phyloP scores from a whole-genome alignment of 2,888 invertebrate species.

The Mimachlamys varia region DNA sequence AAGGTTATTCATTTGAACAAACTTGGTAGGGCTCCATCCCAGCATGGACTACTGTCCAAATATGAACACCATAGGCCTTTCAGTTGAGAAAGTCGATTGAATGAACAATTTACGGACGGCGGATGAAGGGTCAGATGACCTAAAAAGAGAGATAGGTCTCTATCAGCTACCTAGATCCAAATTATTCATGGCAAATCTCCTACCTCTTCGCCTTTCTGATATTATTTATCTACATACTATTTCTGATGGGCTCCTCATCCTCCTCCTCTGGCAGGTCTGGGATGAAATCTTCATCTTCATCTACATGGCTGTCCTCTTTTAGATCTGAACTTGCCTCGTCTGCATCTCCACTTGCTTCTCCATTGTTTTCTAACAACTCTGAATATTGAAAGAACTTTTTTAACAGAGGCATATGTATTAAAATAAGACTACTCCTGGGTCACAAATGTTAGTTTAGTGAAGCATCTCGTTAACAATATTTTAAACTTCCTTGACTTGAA shows the following conservation, averaged over 20 bases:
- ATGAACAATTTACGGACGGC: background rate
- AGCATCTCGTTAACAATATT: too few relatives aligned
- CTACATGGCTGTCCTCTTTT: background rate
- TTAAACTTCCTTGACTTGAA: too few relatives aligned
- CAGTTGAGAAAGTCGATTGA: too few relatives aligned
- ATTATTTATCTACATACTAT: background rate
- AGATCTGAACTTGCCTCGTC: background rate
- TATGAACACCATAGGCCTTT: too few relatives aligned
- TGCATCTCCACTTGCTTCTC: background rate
- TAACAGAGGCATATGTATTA: background rate
- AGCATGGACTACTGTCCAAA: too few relatives aligned
- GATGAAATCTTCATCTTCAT: background rate
- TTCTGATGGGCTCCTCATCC: background rate
- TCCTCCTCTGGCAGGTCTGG: background rate
- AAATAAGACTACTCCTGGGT: too few relatives aligned
- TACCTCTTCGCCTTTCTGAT: too few relatives aligned
- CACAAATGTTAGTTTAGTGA: too few relatives aligned
- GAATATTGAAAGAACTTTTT: background rate
- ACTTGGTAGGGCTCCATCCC: too few relatives aligned
- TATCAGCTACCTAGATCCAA: too few relatives aligned
- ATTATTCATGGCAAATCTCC: too few relatives aligned
- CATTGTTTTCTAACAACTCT: conserved; percentile 7
- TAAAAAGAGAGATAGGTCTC: background rate
- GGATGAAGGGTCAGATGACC: background rate
- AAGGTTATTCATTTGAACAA: too few relatives aligned